phyloP scores from a whole-genome alignment of 2,888 invertebrate genomes.

The Eupithecia abbreviata region DNA sequence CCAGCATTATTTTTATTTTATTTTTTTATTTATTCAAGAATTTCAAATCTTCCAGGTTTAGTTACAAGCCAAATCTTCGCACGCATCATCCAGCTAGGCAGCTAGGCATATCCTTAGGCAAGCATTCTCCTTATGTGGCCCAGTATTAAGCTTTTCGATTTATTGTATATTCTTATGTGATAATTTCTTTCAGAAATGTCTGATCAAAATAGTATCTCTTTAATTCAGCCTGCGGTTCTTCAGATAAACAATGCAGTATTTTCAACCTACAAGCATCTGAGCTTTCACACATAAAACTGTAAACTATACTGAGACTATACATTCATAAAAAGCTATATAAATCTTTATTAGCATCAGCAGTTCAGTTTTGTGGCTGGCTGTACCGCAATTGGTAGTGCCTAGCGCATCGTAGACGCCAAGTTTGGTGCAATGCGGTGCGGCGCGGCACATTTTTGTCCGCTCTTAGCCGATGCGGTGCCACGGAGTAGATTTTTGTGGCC shows the following conservation, averaged over 20 bases:
- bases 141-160: too few relatives aligned
- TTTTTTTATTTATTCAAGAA: too few relatives aligned
- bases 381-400: slow-evolving; percentile 32
- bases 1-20: too few relatives aligned
- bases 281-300: neutral
- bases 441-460: slow-evolving; percentile 43
- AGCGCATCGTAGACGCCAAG: slow-evolving; percentile 42
- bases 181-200: neutral
- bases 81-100: neutral
- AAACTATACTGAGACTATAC: too few relatives aligned
- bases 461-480: neutral
- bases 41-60: too few relatives aligned
- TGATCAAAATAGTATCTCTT: neutral
- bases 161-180: neutral
- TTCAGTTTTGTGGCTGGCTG: slow-evolving; percentile 6
- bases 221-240: neutral
- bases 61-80: neutral
- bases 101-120: neutral
- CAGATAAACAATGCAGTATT: neutral
- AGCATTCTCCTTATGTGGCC: neutral
- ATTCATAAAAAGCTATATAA: neutral
- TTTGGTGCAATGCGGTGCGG: slow-evolving; percentile 59
- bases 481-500: neutral
- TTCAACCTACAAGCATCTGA: neutral
- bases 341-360: neutral